A percentile compares a stretch with the other conserved stretches of the same genome.
Evolutionary conservation across 2,888 invertebrate species (phyloP).

Genomic region (Chaitophorus viminalis): DNA sequence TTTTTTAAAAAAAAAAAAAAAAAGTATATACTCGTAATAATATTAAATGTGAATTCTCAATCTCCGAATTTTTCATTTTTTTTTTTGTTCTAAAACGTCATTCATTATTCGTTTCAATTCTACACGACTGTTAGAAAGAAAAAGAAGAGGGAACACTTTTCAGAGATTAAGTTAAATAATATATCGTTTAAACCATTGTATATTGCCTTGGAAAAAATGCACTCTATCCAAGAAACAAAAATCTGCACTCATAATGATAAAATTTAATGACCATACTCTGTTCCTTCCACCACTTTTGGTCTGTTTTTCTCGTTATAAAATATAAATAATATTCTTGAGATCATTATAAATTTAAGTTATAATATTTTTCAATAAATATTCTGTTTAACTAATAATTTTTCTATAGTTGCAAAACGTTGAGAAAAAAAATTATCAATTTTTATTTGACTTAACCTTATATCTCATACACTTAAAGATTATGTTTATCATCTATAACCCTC

Average conservation of each 20-base stretch:
- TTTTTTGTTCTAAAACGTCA: conserved; percentile 1
- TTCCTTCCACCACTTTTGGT: neutral
- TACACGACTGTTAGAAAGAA: neutral
- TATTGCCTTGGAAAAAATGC: conserved; percentile 7
- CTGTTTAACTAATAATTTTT: too few species aligned
- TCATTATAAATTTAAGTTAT: neutral
- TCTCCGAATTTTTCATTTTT: neutral
- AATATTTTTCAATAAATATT: neutral
- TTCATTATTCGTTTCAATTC: conserved; percentile 43
- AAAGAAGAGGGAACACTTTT: conserved; percentile 17
- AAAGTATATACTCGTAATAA: too few species aligned
- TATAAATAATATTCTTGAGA: neutral
- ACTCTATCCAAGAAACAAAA: neutral
- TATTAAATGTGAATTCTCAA: neutral
- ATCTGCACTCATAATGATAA: conserved; percentile 12
- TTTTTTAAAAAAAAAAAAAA: neutral
- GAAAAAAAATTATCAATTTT: too few species aligned
- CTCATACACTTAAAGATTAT: too few species aligned
- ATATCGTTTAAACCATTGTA: conserved; percentile 14
- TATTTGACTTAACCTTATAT: too few species aligned
- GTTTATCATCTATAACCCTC: too few species aligned
- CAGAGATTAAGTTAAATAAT: conserved; percentile 3
- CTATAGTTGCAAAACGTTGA: too few species aligned
- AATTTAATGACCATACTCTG: neutral
- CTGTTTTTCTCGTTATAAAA: neutral